Base-by-base conservation (phyloP, 64 coral and sea anemone genomes). In the Pocillopora damicornis region DNA sequence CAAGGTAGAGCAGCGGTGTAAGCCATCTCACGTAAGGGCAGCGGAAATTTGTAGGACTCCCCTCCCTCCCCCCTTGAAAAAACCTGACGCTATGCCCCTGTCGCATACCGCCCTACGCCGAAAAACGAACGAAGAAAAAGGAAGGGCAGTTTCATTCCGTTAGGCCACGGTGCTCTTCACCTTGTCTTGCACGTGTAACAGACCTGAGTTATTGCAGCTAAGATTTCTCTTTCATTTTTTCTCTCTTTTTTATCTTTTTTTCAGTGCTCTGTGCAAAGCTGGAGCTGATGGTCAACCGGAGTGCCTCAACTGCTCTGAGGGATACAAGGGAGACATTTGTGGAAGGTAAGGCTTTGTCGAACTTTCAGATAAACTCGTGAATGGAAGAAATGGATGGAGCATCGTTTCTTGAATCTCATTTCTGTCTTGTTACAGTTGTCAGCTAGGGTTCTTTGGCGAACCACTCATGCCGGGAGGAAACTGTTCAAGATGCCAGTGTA, bases 401-500 rank as follows among this genome's bases (percentile, higher is more conserved):
- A 51, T 51, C 7, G 42, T 51, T 51, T 51, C 42, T 51, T 4
- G 42, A 51, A 51, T 51, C 42, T 51, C 2, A 51, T 83, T n/a
- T 58, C 18, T 58, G 9, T 71, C 58, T 8, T 75, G 25, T 57
- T 90, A 23, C 38, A 99, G 97, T 37, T 99, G 97, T 86, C 26
- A 42, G 18, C 71, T 76, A 30, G 88, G 93, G 58, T 99, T 88
- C 91, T 99, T 99, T 91, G 97, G 97, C 58, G 86, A 88, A 79
- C 97, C 97, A 0, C 20, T 81, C 8, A 58, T 78, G n/a, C 76
- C 87, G 61, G 97, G 88, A 35, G 93, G 97, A 35, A 95, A 93
- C 75, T 99, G 97, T 62, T 95, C 97, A 34, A 57, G 73, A n/a
- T 99, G 97, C 64, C 88, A 90, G 58, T 99, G 97, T 87, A 99